Conservation (phyloP, 2,797 vertebrate species). For the Huso huso region DNA sequence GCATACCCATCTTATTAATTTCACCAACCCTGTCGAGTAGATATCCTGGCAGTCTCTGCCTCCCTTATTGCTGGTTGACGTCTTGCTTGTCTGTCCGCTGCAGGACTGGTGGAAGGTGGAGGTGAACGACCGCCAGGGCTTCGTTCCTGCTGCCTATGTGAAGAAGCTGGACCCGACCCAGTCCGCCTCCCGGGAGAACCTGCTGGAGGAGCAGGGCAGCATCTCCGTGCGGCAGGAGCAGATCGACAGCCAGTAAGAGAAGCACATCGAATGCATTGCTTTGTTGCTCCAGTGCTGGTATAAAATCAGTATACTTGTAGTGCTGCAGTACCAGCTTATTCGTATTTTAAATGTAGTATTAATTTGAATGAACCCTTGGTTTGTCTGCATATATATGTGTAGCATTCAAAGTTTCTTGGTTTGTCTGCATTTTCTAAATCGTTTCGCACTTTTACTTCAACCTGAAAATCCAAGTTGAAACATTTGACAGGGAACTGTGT, state of each 20-base stretch:
- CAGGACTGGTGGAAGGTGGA: conserved; percentile 99
- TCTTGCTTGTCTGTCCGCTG: neutral
- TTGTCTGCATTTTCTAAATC: no score
- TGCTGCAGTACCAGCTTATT: no score
- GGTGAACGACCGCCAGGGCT: conserved; percentile 96
- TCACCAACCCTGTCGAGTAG: no score
- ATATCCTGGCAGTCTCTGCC: neutral
- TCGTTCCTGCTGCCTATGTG: conserved; percentile 94
- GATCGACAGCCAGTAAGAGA: conserved; percentile 90
- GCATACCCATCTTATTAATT: no score
- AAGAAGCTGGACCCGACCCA: conserved; percentile 96
- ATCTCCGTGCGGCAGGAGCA: conserved; percentile 89
- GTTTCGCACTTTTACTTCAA: no score
- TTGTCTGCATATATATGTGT: no score
- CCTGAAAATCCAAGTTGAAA: no score
- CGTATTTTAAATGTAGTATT: no score
- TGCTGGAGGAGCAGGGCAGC: conserved; percentile 94
- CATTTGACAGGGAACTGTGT: no score
- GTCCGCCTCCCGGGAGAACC: conserved; percentile 90
- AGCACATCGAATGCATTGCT: conserved; percentile 23
- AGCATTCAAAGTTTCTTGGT: no score
- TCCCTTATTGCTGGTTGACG: neutral
- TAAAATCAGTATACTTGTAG: no score
- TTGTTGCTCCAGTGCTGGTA: no score
- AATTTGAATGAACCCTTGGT: conserved; percentile 21